Evolutionary conservation across 2,888 invertebrate species (phyloP).

Genomic region (Glaucopsyche alexis): DNA sequence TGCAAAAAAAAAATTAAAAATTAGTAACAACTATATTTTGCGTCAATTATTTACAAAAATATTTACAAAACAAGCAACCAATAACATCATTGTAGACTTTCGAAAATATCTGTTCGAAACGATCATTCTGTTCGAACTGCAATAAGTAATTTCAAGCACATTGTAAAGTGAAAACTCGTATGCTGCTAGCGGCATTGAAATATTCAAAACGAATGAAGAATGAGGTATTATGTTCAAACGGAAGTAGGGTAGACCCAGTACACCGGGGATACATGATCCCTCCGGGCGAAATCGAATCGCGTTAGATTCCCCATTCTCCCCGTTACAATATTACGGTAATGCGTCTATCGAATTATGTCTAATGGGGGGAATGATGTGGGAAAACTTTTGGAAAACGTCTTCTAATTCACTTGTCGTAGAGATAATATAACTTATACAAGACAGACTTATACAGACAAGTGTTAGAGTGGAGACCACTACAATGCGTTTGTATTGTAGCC

Average conservation of each 20-base stretch:
- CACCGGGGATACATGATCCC: neutral
- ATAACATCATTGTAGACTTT: too few species aligned
- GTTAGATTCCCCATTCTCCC: neutral
- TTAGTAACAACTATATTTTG: too few species aligned
- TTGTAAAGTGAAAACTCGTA: too few species aligned
- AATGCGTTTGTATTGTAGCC: too few species aligned
- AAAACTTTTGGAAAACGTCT: neutral
- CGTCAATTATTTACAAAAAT: too few species aligned
- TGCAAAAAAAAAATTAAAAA: too few species aligned
- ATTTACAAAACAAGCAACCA: too few species aligned
- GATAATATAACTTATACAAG: neutral
- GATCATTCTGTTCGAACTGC: too few species aligned
- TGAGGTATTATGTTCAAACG: neutral
- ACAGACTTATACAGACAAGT: too few species aligned
- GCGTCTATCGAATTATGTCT: neutral
- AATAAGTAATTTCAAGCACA: too few species aligned
- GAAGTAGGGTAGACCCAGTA: neutral
- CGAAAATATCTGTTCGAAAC: too few species aligned
- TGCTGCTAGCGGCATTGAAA: neutral
- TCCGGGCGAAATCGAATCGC: neutral
- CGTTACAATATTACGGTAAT: neutral
- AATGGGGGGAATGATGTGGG: neutral
- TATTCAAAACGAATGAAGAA: slow-evolving; percentile 8
- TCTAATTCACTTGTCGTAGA: neutral
- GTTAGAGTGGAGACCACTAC: too few species aligned